Conservation (phyloP, 2,888 invertebrate species). For the Cephus spinipes region DNA sequence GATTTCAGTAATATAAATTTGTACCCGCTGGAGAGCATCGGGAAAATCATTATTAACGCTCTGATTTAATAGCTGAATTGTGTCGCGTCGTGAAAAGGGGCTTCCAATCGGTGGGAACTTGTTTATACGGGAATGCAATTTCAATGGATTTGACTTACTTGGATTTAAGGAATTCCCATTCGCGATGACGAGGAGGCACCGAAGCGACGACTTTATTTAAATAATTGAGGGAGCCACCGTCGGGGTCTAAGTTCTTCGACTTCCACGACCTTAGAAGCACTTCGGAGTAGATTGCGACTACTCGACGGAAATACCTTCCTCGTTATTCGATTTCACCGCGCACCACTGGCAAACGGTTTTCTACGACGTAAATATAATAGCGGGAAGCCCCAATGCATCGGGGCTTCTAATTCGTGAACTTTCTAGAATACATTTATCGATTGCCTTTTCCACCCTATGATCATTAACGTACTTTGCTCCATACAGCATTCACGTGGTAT, state of each 20-base stretch:
- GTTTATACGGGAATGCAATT: background rate
- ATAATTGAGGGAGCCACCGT: conserved; percentile 41
- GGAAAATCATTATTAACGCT: background rate
- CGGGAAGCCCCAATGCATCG: background rate
- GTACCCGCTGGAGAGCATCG: background rate
- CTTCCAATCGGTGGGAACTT: background rate
- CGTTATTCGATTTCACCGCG: background rate
- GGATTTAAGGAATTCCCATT: background rate
- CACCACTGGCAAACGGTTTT: background rate
- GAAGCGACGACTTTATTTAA: conserved; percentile 43
- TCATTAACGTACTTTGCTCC: background rate
- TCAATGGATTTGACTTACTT: background rate
- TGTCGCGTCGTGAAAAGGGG: background rate
- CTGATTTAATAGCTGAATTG: background rate
- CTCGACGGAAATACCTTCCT: background rate
- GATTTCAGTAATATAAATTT: background rate
- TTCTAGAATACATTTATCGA: background rate
- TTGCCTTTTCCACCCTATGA: background rate
- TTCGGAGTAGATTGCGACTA: background rate
- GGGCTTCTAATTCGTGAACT: background rate
- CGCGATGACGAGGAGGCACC: conserved; percentile 5
- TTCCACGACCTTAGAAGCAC: background rate
- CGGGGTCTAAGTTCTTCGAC: background rate
- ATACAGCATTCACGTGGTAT: background rate
- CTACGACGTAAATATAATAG: background rate